Percentiles rank a stretch among this genome's conserved stretches.
These are phyloP conservation scores for Nematopogon swammerdamellus DNA, from an alignment of 2,888 invertebrate genomes.

Conservation along the genomic window DNA sequence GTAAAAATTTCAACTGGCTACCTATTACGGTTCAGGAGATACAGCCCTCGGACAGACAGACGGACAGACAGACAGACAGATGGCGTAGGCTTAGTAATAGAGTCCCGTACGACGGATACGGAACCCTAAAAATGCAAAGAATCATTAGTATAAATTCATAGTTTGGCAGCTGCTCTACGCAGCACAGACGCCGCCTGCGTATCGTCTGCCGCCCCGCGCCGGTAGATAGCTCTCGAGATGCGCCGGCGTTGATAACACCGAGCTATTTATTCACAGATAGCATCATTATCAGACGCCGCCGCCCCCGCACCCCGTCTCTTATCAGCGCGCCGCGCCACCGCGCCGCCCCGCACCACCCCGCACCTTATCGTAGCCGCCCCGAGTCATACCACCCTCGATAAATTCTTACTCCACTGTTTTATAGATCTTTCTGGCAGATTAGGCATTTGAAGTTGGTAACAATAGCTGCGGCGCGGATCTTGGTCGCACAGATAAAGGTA, in stretches of 20 bases:
- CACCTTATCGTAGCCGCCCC: neutral
- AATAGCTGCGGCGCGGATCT: neutral
- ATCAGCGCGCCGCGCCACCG: slow-evolving; percentile 30
- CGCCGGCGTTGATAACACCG: slow-evolving; percentile 31
- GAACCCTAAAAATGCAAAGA: too few species aligned
- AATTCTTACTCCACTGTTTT: neutral
- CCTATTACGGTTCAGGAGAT: too few species aligned
- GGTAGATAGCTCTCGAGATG: slow-evolving; percentile 20
- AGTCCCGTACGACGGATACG: too few species aligned
- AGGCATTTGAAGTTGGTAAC: neutral
- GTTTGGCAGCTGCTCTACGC: too few species aligned
- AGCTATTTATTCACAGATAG: slow-evolving; percentile 48
- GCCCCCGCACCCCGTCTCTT: slow-evolving; percentile 21
- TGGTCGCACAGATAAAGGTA: too few species aligned
- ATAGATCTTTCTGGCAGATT: neutral
- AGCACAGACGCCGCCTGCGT: too few species aligned
- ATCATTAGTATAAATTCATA: too few species aligned
- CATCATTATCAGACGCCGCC: slow-evolving; percentile 19
- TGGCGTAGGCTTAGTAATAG: too few species aligned
- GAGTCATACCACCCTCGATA: neutral
- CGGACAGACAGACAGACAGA: too few species aligned
- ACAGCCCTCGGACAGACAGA: too few species aligned
- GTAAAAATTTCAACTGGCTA: too few species aligned
- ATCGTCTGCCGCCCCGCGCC: too few species aligned
- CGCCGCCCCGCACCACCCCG: slow-evolving; percentile 10